Conservation (phyloP, 2,797 vertebrate genomes). For the Sebastolobus alascanus region DNA sequence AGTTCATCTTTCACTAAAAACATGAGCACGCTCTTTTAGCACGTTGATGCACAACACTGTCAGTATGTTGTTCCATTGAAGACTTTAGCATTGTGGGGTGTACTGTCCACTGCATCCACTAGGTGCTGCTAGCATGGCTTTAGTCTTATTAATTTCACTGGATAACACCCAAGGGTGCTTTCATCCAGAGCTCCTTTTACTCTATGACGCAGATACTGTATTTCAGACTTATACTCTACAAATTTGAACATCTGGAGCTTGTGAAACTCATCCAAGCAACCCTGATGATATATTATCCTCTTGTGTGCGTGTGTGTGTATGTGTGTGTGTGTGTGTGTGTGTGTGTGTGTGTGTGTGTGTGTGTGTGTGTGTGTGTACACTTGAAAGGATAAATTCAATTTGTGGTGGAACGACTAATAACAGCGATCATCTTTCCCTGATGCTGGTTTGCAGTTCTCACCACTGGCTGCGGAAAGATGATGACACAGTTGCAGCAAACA, state of each 20-base stretch:
- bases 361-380: neutral
- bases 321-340: neutral
- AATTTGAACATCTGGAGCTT: neutral
- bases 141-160: neutral
- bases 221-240: neutral
- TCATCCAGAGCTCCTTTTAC: neutral
- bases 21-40: neutral
- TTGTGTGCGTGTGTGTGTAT: neutral
- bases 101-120: neutral
- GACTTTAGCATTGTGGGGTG: neutral
- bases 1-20: neutral
- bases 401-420: neutral
- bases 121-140: neutral
- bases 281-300: neutral
- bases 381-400: neutral
- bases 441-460: constrained; percentile 12
- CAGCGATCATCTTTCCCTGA: neutral
- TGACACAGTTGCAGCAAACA: constrained; percentile 22
- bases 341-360: neutral
- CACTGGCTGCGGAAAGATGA: constrained; percentile 35
- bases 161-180: neutral
- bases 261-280: neutral
- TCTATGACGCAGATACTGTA: neutral
- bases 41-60: neutral
- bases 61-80: neutral